These are phyloP conservation scores for Aelia acuminata DNA, from an alignment of 2,888 invertebrate species.

Conservation along the genomic window DNA sequence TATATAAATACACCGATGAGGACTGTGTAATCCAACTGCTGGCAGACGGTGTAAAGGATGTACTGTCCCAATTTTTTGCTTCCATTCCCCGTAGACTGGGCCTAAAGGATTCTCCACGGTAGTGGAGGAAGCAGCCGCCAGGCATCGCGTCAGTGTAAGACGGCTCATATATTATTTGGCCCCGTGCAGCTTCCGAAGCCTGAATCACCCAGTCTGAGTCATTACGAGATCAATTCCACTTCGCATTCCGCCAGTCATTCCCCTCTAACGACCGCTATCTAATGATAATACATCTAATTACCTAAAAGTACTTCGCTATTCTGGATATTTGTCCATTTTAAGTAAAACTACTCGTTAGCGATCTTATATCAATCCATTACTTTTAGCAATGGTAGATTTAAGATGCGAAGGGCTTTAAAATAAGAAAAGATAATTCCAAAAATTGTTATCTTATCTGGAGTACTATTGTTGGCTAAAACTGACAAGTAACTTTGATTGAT, in stretches of 20 bases:
- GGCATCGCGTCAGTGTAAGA: constrained; percentile 11
- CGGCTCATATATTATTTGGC: constrained; percentile 37
- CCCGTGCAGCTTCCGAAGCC: neutral
- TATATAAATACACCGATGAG: neutral
- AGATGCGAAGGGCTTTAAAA: neutral
- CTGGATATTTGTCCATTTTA: neutral
- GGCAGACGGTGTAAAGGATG: constrained; percentile 9
- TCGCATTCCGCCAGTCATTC: constrained; percentile 29
- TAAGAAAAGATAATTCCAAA: neutral
- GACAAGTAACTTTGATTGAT: neutral
- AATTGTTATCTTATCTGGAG: neutral
- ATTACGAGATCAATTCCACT: constrained; percentile 37
- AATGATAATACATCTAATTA: neutral
- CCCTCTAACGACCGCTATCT: neutral
- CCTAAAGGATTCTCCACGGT: constrained; percentile 42
- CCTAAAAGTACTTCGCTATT: neutral
- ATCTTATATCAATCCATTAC: neutral
- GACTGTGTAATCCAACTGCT: neutral
- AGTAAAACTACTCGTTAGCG: neutral
- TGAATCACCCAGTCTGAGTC: constrained; percentile 4
- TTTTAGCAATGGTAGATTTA: neutral
- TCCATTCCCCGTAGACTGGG: constrained; percentile 6
- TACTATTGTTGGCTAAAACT: neutral
- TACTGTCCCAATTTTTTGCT: constrained; percentile 46
- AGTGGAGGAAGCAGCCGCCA: constrained; percentile 15